These are phyloP conservation scores for Holacanthella duospinosa DNA, from an alignment of 2,888 invertebrate genomes.

Conservation along the genomic window DNA sequence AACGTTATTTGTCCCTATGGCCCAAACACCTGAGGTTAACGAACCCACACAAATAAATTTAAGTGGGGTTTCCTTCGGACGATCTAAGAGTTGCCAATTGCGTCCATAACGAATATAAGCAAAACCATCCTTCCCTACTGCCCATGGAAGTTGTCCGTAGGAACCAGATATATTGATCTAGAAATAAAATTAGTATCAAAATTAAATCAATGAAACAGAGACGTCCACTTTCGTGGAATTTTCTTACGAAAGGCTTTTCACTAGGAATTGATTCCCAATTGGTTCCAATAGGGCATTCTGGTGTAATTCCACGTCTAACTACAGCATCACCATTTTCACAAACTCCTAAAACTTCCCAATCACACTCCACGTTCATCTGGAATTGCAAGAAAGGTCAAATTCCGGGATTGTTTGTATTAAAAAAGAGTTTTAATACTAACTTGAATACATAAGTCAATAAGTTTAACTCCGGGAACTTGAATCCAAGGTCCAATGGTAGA, in stretches of 20 bases:
- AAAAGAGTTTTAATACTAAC: conserved; percentile 41
- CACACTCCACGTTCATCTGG: conserved; percentile 34
- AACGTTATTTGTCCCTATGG: conserved; percentile 59
- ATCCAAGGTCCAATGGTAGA: conserved; percentile 80
- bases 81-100: conserved; percentile 48
- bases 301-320: conserved; percentile 64
- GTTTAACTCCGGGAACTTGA: conserved; percentile 72
- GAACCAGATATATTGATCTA: conserved; percentile 59
- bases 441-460: conserved; percentile 67
- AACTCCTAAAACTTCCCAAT: conserved; percentile 68
- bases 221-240: no score
- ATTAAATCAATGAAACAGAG: background rate
- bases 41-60: conserved; percentile 64
- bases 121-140: conserved; percentile 73
- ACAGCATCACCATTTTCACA: conserved; percentile 78
- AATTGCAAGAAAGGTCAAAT: background rate
- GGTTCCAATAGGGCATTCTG: conserved; percentile 50
- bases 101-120: conserved; percentile 48
- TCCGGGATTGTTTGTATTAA: background rate
- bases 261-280: conserved; percentile 71
- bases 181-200: background rate
- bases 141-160: conserved; percentile 64
- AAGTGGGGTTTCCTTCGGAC: conserved; percentile 52
- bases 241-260: conserved; percentile 57
- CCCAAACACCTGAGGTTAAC: conserved; percentile 70